A percentile compares a stretch with the other conserved stretches of the same genome.
Evolutionary conservation across 1,140 invertebrate species (phyloP).

Genomic region (Battus philenor): DNA sequence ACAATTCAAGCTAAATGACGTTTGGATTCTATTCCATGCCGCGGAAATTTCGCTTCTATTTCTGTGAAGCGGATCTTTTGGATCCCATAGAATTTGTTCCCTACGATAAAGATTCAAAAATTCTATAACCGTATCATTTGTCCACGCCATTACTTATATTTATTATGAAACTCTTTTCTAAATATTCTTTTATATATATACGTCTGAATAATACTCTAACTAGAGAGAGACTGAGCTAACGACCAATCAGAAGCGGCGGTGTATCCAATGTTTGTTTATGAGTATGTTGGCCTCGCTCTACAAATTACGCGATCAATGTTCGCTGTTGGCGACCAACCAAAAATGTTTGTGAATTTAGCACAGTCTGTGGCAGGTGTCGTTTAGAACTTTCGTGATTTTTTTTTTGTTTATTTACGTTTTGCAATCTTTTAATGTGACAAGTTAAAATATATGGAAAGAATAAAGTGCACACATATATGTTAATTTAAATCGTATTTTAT

Average conservation of each 20-base stretch:
- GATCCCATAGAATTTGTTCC: constrained; percentile 42
- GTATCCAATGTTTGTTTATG: constrained; percentile 54
- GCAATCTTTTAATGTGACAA: not conserved
- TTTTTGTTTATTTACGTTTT: not conserved
- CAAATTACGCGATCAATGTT: constrained; percentile 50
- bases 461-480: not conserved
- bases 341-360: constrained; percentile 7
- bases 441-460: not conserved
- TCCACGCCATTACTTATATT: constrained; percentile 41
- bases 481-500: constrained; percentile 2
- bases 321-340: constrained; percentile 37
- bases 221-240: constrained; percentile 23
- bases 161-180: constrained; percentile 8
- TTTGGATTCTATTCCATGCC: constrained; percentile 46
- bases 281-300: constrained; percentile 43
- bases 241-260: constrained; percentile 38
- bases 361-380: too few species aligned
- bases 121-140: constrained; percentile 38
- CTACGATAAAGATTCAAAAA: constrained; percentile 41
- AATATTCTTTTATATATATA: constrained; percentile 11
- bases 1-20: constrained; percentile 44
- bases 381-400: not conserved
- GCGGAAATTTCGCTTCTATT: constrained; percentile 33
- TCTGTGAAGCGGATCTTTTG: constrained; percentile 35
- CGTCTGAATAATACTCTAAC: constrained; percentile 22